phyloP scores from a whole-genome alignment of 2,888 invertebrate species.

The Drosophila histrio region DNA sequence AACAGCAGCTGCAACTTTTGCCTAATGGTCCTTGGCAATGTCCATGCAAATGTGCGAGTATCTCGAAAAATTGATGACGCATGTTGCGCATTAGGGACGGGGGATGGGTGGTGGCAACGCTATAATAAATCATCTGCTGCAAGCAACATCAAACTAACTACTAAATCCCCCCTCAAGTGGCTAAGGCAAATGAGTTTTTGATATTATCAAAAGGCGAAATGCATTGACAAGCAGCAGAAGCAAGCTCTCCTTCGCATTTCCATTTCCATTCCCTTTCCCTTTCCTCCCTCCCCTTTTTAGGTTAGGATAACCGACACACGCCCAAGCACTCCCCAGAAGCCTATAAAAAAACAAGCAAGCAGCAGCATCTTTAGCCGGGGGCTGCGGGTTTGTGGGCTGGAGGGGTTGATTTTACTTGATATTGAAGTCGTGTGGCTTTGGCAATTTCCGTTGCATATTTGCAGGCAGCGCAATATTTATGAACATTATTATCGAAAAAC shows the following conservation, averaged over 20 bases:
- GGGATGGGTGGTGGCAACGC: neutral
- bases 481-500: slow-evolving; percentile 62
- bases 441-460: slow-evolving; percentile 76
- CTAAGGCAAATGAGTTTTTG: slow-evolving; percentile 74
- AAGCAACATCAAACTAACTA: slow-evolving; percentile 56
- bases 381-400: neutral
- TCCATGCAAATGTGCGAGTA: slow-evolving; percentile 63
- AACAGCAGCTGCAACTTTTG: slow-evolving; percentile 46
- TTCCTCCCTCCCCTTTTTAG: neutral
- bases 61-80: slow-evolving; percentile 73
- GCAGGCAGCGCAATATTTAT: slow-evolving; percentile 69
- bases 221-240: slow-evolving; percentile 68
- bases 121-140: slow-evolving; percentile 71
- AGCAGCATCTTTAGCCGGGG: slow-evolving; percentile 30
- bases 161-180: slow-evolving; percentile 46
- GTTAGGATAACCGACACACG: slow-evolving; percentile 48
- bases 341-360: slow-evolving; percentile 52
- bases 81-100: slow-evolving; percentile 20
- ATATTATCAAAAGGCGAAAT: slow-evolving; percentile 71
- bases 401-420: slow-evolving; percentile 26
- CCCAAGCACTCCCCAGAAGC: slow-evolving; percentile 58
- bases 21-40: slow-evolving; percentile 67
- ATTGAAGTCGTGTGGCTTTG: slow-evolving; percentile 68
- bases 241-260: neutral
- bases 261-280: neutral